Conservation (phyloP, 1,140 invertebrate species). For the Philaenus spumarius region DNA sequence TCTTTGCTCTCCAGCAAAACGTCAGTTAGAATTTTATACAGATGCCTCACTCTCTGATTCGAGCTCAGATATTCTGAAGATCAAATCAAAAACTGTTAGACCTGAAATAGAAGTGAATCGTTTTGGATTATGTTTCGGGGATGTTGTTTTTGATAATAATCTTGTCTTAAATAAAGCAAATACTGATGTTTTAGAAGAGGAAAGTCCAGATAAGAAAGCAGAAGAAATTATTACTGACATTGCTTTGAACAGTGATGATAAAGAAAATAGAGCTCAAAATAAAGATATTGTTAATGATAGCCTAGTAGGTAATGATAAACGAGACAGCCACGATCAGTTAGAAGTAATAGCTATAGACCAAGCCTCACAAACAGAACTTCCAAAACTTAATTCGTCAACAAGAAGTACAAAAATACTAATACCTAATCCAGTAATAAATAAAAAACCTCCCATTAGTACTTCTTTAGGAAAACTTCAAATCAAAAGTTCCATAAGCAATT, state of each 20-base stretch:
- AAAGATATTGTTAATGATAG: background rate
- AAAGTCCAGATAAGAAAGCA: conserved; percentile 33
- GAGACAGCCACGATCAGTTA: no score
- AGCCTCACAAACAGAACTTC: conserved; percentile 12
- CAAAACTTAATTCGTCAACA: background rate
- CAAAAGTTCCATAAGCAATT: background rate
- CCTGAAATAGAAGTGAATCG: background rate
- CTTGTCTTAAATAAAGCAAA: conserved; percentile 13
- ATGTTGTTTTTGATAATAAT: conserved; percentile 15
- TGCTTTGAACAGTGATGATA: background rate
- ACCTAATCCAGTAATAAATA: background rate
- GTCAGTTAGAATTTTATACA: background rate
- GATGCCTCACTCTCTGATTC: background rate
- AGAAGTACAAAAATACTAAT: background rate
- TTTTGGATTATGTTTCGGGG: conserved; percentile 15
- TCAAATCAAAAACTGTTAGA: background rate
- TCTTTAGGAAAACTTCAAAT: background rate
- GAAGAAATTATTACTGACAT: conserved; percentile 31
- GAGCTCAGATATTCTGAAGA: background rate
- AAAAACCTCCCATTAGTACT: background rate
- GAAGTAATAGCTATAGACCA: background rate
- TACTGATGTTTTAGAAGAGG: conserved; percentile 18
- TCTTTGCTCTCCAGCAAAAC: background rate
- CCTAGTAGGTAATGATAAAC: background rate
- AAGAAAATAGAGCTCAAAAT: background rate